Evolutionary conservation across 2,797 vertebrate species (phyloP).

Genomic region (Macroramphosus scolopax): DNA sequence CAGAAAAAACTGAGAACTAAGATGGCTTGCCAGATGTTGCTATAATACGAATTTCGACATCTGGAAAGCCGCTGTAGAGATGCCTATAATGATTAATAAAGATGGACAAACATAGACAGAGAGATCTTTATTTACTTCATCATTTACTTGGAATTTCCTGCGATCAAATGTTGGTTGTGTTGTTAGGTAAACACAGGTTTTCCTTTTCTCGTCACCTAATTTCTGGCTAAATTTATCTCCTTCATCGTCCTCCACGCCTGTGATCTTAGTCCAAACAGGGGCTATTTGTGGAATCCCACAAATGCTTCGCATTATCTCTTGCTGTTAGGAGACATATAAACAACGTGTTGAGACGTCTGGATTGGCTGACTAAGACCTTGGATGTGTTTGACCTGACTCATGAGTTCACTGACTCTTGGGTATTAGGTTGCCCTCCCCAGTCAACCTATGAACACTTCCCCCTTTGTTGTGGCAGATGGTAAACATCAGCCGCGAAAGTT

Average conservation of each 20-base stretch:
- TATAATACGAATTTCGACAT: too few relatives aligned
- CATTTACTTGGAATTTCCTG: constrained; percentile 61
- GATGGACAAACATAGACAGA: too few relatives aligned
- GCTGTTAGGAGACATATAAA: constrained; percentile 45
- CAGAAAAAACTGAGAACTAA: too few relatives aligned
- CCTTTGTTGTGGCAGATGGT: constrained; percentile 45
- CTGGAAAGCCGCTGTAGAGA: too few relatives aligned
- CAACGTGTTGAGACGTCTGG: constrained; percentile 44
- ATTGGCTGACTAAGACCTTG: constrained; percentile 36
- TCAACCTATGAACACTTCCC: constrained; percentile 21
- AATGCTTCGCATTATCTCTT: constrained; percentile 55
- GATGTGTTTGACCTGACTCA: constrained; percentile 52
- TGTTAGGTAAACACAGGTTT: constrained; percentile 39
- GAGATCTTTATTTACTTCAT: too few relatives aligned
- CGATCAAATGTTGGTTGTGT: constrained; percentile 45
- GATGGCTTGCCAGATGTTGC: too few relatives aligned
- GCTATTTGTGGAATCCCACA: constrained; percentile 52
- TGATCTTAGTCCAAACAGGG: constrained; percentile 33
- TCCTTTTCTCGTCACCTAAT: constrained; percentile 7
- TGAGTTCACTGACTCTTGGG: constrained; percentile 24
- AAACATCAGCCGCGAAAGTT: constrained; percentile 39
- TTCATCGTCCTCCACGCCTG: constrained; percentile 11
- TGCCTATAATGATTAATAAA: too few relatives aligned
- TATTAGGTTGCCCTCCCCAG: constrained; percentile 38
- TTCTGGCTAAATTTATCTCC: constrained; percentile 17